These are phyloP conservation scores for Zaprionus capensis DNA, from an alignment of 1,140 invertebrate genomes.

Conservation along the genomic window DNA sequence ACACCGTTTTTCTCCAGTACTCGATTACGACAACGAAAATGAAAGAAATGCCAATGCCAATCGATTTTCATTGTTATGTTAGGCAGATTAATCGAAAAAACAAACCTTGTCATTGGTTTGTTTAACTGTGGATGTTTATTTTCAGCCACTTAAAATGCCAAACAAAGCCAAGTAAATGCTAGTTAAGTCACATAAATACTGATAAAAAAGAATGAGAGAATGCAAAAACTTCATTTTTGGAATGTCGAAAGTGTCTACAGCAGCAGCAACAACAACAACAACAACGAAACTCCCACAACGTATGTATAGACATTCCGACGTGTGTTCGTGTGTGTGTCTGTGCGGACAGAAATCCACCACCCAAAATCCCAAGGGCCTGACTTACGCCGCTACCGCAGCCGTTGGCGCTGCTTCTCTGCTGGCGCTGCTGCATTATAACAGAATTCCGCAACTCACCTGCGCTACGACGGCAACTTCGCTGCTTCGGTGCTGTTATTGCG, in stretches of 20 bases:
- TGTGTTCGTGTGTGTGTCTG: slow-evolving; percentile 28
- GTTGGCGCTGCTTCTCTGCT: slow-evolving; percentile 24
- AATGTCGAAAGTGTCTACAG: slow-evolving; percentile 7
- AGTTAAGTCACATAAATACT: slow-evolving; percentile 19
- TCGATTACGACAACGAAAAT: slow-evolving; percentile 50
- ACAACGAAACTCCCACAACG: slow-evolving; percentile 35
- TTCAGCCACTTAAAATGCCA: slow-evolving; percentile 1
- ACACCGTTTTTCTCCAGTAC: slow-evolving; percentile 3
- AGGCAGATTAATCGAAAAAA: slow-evolving; percentile 73
- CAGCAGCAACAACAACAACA: slow-evolving; percentile 18
- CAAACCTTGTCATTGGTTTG: neutral
- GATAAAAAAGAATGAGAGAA: slow-evolving; percentile 28
- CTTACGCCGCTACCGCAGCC: slow-evolving; percentile 27
- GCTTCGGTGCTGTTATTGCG: slow-evolving; percentile 13
- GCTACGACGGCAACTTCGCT: slow-evolving; percentile 22
- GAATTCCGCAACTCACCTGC: slow-evolving; percentile 56
- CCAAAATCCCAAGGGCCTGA: slow-evolving; percentile 30
- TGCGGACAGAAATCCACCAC: slow-evolving; percentile 41
- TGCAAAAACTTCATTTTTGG: slow-evolving; percentile 13
- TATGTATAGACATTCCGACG: slow-evolving; percentile 43
- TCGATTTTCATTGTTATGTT: slow-evolving; percentile 73
- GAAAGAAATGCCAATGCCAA: slow-evolving; percentile 61
- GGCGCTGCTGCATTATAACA: slow-evolving; percentile 43
- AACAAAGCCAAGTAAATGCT: slow-evolving; percentile 21
- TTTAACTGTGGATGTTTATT: neutral